phyloP scores from a whole-genome alignment of 2,888 invertebrate genomes.

The Phalera bucephala region DNA sequence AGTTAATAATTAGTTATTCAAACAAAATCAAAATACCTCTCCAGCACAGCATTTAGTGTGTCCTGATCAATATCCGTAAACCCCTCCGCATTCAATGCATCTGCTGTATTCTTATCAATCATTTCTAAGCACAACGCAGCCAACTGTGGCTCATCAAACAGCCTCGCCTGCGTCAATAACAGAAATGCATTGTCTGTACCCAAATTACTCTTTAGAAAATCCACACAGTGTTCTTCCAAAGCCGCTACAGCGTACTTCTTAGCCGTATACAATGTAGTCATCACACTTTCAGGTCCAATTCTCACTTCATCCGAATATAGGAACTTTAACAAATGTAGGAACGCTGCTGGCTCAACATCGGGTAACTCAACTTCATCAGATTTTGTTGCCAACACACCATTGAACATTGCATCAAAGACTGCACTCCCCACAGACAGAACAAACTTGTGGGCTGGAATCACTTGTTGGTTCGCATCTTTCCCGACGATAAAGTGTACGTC shows the following conservation, averaged over 20 bases:
- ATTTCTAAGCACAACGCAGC: constrained; percentile 91
- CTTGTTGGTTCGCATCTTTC: constrained; percentile 85
- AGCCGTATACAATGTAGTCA: constrained; percentile 93
- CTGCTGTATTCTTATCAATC: constrained; percentile 92
- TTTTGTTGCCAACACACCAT: constrained; percentile 87
- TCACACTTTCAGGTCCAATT: constrained; percentile 93
- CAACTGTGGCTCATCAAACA: constrained; percentile 92
- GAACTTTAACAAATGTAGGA: constrained; percentile 88
- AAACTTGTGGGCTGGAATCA: constrained; percentile 91
- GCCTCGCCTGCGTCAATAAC: constrained; percentile 88
- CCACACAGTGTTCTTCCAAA: constrained; percentile 91
- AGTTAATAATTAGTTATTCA: too few relatives aligned
- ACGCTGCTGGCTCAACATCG: constrained; percentile 92
- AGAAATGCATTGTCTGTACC: constrained; percentile 93
- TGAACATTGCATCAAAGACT: constrained; percentile 94
- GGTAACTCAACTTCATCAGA: constrained; percentile 90
- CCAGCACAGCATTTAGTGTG: constrained; percentile 89
- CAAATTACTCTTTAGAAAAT: constrained; percentile 88
- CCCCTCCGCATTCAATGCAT: constrained; percentile 90
- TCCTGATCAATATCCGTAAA: constrained; percentile 92
- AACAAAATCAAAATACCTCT: constrained; percentile 58
- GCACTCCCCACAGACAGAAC: constrained; percentile 92
- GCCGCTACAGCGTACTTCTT: constrained; percentile 94
- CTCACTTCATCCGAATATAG: constrained; percentile 92
- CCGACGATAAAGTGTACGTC: constrained; percentile 93